phyloP scores from a whole-genome alignment of 2,113 vertebrate genomes.

The Tylochromis polylepis region DNA sequence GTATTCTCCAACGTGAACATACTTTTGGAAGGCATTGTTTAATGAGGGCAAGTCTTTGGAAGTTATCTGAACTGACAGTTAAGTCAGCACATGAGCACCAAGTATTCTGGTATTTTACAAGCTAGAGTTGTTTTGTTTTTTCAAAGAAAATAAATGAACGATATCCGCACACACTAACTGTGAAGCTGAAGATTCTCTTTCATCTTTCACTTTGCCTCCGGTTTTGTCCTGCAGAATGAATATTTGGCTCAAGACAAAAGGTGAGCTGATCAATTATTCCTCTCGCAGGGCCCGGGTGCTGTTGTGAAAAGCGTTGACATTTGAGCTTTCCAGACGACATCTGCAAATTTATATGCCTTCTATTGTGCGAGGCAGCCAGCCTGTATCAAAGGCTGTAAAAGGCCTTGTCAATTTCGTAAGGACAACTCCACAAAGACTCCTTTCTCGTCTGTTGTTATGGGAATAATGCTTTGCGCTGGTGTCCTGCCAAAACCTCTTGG shows the following conservation, averaged over 20 bases:
- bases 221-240: constrained; percentile 90
- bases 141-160: neutral
- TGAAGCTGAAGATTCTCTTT: constrained; percentile 78
- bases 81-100: neutral
- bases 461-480: constrained; percentile 51
- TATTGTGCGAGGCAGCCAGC: constrained; percentile 92
- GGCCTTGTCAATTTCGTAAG: constrained; percentile 97
- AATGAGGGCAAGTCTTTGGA: neutral
- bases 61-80: neutral
- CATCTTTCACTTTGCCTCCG: constrained; percentile 71
- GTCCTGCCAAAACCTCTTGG: constrained; percentile 48
- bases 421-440: constrained; percentile 83
- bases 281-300: constrained; percentile 80
- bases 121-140: neutral
- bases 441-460: constrained; percentile 59
- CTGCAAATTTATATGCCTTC: constrained; percentile 96
- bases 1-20: fast-evolving
- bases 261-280: constrained; percentile 97
- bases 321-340: constrained; percentile 97
- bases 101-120: neutral
- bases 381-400: constrained; percentile 91
- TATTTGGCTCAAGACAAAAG: constrained; percentile 96
- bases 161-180: neutral
- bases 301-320: constrained; percentile 97
- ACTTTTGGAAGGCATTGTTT: fast-evolving